Conservation (phyloP, 2,113 vertebrate species). For the Chitala chitala region DNA sequence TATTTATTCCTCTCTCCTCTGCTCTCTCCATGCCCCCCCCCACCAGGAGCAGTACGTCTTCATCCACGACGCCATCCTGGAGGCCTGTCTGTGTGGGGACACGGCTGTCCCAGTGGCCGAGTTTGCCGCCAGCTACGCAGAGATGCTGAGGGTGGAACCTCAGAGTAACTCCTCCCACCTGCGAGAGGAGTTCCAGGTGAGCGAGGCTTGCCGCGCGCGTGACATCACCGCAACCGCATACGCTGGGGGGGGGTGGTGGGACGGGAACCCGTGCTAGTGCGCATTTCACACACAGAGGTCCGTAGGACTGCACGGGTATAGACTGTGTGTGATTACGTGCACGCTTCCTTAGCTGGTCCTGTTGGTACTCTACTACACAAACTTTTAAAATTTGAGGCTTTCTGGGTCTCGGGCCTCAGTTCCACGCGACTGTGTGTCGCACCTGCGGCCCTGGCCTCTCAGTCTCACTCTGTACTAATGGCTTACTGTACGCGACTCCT, state of each 20-base stretch:
- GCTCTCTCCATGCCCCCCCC: neutral
- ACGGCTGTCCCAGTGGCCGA: conserved; percentile 83
- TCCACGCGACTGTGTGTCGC: no score
- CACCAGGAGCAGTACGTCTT: conserved; percentile 89
- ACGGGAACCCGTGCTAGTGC: no score
- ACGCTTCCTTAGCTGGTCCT: no score
- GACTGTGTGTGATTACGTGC: no score
- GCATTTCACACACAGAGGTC: no score
- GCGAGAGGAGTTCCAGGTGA: conserved; percentile 92
- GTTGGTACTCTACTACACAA: no score
- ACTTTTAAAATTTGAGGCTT: no score
- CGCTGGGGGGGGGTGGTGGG: no score
- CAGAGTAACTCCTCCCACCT: conserved; percentile 94
- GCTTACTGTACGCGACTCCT: neutral
- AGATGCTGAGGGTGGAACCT: conserved; percentile 90
- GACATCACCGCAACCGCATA: neutral
- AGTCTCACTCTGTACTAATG: neutral
- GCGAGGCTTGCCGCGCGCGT: neutral
- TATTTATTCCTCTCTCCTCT: neutral
- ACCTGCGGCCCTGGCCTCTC: neutral
- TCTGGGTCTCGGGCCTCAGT: no score
- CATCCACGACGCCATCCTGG: conserved; percentile 92
- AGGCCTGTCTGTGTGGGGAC: conserved; percentile 91
- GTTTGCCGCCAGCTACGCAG: conserved; percentile 83
- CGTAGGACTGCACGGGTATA: no score